These are phyloP conservation scores for Tupiocoris notatus DNA, from an alignment of 2,888 invertebrate species.

Conservation along the genomic window DNA sequence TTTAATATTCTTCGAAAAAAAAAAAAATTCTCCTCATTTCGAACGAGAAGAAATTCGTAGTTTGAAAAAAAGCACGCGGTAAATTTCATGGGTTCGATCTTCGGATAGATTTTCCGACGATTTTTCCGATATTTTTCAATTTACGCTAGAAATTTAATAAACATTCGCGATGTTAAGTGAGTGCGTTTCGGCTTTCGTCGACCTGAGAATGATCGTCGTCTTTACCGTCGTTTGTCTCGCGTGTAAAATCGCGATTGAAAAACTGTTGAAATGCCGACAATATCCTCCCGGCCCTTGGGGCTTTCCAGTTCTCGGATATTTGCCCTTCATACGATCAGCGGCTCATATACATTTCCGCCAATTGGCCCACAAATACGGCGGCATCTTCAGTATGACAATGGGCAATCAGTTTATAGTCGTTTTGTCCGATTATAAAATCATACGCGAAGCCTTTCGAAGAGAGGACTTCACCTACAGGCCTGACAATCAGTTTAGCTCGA, in stretches of 20 bases:
- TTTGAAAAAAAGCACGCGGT: not conserved
- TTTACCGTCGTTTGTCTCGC: conserved; percentile 43
- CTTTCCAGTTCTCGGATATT: conserved; percentile 77
- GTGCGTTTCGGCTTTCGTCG: conserved; percentile 43
- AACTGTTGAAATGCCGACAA: conserved; percentile 24
- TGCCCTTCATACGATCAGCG: conserved; percentile 73
- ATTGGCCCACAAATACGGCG: conserved; percentile 74
- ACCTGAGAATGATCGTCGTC: conserved; percentile 43
- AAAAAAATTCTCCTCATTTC: not conserved
- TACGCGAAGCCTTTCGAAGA: conserved; percentile 79
- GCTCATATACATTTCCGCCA: conserved; percentile 76
- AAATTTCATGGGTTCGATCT: conserved; percentile 4
- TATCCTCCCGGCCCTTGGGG: conserved; percentile 90
- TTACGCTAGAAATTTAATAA: conserved; percentile 4
- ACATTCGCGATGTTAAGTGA: conserved; percentile 48
- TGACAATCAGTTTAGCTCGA: conserved; percentile 78
- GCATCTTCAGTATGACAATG: conserved; percentile 75
- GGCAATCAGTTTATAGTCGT: conserved; percentile 83
- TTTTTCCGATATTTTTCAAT: not conserved
- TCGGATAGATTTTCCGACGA: not conserved
- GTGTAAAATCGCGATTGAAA: conserved; percentile 16
- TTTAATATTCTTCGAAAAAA: not conserved
- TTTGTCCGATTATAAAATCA: conserved; percentile 80
- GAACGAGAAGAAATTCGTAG: too few species aligned
- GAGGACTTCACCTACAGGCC: conserved; percentile 88